These are phyloP conservation scores for Cephus pulcher DNA, from an alignment of 2,888 invertebrate species.

Conservation along the genomic window DNA sequence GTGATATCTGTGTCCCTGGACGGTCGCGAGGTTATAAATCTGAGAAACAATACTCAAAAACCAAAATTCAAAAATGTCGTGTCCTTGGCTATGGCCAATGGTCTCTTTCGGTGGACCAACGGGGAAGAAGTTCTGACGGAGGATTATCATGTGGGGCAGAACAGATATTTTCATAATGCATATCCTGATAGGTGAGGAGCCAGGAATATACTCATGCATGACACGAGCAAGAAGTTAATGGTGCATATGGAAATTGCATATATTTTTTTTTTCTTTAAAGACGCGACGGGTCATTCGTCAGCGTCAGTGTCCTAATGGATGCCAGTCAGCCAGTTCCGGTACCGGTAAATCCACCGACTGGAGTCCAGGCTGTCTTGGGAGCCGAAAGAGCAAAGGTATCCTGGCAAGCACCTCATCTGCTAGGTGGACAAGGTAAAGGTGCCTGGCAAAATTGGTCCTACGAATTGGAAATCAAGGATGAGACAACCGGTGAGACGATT, in stretches of 20 bases:
- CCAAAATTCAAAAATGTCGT: constrained; percentile 80
- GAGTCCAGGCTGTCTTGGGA: constrained; percentile 85
- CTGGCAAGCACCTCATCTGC: constrained; percentile 84
- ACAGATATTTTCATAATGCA: constrained; percentile 83
- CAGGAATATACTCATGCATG: constrained; percentile 13
- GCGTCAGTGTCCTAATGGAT: constrained; percentile 63
- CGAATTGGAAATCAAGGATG: constrained; percentile 77
- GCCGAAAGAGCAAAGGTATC: constrained; percentile 80
- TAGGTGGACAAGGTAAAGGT: constrained; percentile 76
- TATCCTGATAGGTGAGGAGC: constrained; percentile 70
- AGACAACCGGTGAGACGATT: constrained; percentile 63
- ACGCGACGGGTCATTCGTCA: constrained; percentile 68
- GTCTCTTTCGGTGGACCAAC: constrained; percentile 89
- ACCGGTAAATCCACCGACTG: constrained; percentile 82
- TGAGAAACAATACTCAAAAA: constrained; percentile 80
- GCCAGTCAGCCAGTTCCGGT: constrained; percentile 83
- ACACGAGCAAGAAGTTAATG: neutral
- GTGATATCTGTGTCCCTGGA: constrained; percentile 85
- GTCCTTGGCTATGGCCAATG: constrained; percentile 81
- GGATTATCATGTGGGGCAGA: constrained; percentile 77
- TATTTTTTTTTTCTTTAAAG: constrained; percentile 32
- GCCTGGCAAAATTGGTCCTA: constrained; percentile 84
- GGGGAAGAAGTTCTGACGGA: constrained; percentile 82
- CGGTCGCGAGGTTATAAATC: constrained; percentile 80
- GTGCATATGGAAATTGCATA: neutral